These are phyloP conservation scores for Ophioninae sp. DNA, from an alignment of 2,888 invertebrate species.

Conservation along the genomic window DNA sequence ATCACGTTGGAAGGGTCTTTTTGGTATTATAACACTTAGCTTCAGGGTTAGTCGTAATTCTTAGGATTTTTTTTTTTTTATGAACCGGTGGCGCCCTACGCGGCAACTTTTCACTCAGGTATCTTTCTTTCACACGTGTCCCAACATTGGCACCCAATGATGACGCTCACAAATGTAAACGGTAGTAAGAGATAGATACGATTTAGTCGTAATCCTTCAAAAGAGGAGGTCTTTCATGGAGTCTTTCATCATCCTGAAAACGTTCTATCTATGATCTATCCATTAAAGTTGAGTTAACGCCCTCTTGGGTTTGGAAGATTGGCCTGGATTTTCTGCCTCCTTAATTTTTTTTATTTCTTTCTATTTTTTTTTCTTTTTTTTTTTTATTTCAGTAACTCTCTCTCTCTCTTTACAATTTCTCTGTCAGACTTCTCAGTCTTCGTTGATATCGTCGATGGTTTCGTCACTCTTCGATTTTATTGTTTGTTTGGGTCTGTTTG, in stretches of 20 bases:
- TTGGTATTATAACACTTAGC: constrained; percentile 74
- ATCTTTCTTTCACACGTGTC: constrained; percentile 44
- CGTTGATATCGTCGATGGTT: constrained; percentile 47
- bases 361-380: constrained; percentile 33
- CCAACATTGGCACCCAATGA: constrained; percentile 39
- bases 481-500: too few relatives aligned
- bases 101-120: constrained; percentile 59
- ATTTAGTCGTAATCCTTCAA: constrained; percentile 80
- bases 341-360: constrained; percentile 40
- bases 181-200: constrained; percentile 74
- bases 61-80: constrained; percentile 32
- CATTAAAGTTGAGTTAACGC: constrained; percentile 81
- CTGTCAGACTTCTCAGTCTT: constrained; percentile 19
- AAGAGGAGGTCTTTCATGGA: constrained; percentile 64
- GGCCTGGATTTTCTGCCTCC: constrained; percentile 50
- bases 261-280: constrained; percentile 80
- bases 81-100: constrained; percentile 34
- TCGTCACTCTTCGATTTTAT: constrained; percentile 33
- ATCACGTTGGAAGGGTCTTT: constrained; percentile 41
- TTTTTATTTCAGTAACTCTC: constrained; percentile 30
- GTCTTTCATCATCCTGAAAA: constrained; percentile 75
- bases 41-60: constrained; percentile 66
- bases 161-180: constrained; percentile 21
- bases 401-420: constrained; percentile 55
- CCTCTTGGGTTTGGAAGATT: constrained; percentile 73